A percentile compares a stretch with the other conserved stretches of the same genome.
These are phyloP conservation scores for Saxidomus purpurata DNA, from an alignment of 1,140 invertebrate species.

Conservation along the genomic window DNA sequence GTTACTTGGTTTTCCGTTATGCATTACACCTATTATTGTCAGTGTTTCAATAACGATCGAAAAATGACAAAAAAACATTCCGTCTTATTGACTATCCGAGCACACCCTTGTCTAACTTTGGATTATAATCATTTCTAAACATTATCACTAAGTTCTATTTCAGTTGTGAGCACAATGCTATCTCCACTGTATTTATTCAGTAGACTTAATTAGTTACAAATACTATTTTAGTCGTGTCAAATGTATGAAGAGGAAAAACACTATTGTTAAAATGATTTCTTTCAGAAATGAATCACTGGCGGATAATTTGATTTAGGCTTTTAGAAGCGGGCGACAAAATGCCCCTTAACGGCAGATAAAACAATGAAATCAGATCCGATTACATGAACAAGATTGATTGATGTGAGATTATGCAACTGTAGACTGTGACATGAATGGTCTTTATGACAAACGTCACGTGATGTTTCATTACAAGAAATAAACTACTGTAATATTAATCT, in stretches of 20 bases:
- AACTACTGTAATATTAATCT: too few species aligned
- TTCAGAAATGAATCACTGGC: neutral
- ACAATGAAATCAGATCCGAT: neutral
- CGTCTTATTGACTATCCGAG: neutral
- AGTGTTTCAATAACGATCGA: conserved; percentile 8
- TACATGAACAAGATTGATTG: neutral
- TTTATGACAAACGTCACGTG: too few species aligned
- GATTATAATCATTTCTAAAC: too few species aligned
- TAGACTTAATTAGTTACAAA: conserved; percentile 9
- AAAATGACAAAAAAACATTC: neutral
- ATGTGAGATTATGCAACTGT: neutral
- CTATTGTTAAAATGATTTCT: neutral
- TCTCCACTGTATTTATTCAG: conserved; percentile 4
- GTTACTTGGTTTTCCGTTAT: neutral
- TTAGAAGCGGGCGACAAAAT: conserved; percentile 3
- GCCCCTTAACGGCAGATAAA: neutral
- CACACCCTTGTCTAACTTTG: neutral
- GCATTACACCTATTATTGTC: conserved; percentile 9
- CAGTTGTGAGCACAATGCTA: neutral
- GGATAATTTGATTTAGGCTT: neutral
- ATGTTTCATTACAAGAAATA: too few species aligned
- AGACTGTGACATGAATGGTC: too few species aligned
- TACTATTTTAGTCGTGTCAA: neutral
- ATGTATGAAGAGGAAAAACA: neutral
- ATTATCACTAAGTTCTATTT: conserved; percentile 12